Percentiles rank a stretch among this genome's conserved stretches.
Evolutionary conservation across 2,113 vertebrate species (phyloP).

Genomic region (Colistium nudipinnis): DNA sequence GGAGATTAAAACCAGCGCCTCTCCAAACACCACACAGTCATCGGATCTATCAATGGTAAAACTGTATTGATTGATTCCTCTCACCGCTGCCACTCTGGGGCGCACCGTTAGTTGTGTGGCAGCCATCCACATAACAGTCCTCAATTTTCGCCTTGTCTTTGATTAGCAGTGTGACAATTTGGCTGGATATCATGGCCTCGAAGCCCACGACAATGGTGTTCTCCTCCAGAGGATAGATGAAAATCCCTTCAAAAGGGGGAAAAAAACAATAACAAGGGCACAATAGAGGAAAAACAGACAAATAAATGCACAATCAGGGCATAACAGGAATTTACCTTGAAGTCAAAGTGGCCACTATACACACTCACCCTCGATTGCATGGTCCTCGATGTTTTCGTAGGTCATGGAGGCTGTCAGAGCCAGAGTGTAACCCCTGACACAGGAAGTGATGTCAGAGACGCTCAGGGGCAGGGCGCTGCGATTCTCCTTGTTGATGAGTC

Average conservation of each 20-base stretch:
- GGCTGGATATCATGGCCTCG: conserved; percentile 87
- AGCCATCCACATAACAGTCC: conserved; percentile 76
- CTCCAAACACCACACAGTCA: too few species aligned
- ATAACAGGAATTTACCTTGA: not conserved
- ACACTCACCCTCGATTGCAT: conserved; percentile 89
- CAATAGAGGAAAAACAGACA: not conserved
- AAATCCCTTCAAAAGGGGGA: conserved; percentile 84
- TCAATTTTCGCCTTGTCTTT: conserved; percentile 94
- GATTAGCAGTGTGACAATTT: conserved; percentile 89
- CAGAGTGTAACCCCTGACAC: conserved; percentile 91
- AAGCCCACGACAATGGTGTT: conserved; percentile 89
- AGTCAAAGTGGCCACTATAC: not conserved
- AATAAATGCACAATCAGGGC: not conserved
- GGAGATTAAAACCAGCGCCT: too few species aligned
- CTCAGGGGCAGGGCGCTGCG: conserved; percentile 86
- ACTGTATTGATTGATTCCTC: conserved; percentile 38
- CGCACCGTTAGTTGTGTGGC: conserved; percentile 69
- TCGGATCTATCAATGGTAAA: not conserved
- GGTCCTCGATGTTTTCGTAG: conserved; percentile 90
- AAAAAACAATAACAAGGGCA: not conserved
- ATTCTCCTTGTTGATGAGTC: conserved; percentile 88
- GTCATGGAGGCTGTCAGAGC: conserved; percentile 93
- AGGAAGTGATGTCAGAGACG: conserved; percentile 88
- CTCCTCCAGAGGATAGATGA: conserved; percentile 93
- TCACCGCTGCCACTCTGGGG: conserved; percentile 80